Evolutionary conservation across 1,140 invertebrate species (phyloP), one percentile per base, ranked within the genome.

Genomic region (Drosophila subobscura): DNA sequence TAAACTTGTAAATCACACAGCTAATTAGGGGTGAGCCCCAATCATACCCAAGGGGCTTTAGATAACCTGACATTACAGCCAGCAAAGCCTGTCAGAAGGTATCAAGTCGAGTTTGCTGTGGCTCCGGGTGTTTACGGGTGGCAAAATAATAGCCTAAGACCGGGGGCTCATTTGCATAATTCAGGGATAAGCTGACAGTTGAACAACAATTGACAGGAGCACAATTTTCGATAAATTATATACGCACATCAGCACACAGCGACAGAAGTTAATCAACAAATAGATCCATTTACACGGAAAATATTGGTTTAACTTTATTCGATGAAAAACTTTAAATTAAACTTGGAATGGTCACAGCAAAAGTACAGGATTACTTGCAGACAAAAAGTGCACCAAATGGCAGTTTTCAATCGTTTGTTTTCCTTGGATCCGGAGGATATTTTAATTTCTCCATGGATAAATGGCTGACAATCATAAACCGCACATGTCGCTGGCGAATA

Each of bases 391-490:
- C 52, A 79, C 49, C 53, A 72, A 67, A 73, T 45, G 14, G 51
- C 68, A 64, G 41, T 73, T 73, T 51, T 33, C 29, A 51, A 44
- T 46, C 72, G 47, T 64, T 73, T 63, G 22, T 74, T 73, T 73
- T 63, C 42, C 52, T 51, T 64, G 40, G 3, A 7, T 23, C 49
- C 14, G 23, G 5, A 10, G 47, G 8, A 52, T 52, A 50, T 37
- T 27, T 16, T 42, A 3, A 29, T 29, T 29, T 2, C 27, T 7
- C 27, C 8, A 10, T 42, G n/a, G n/a, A 12, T 25, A 14, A 23
- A 29, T 75, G 55, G 14, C 41, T 56, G 77, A 71, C 72, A 80
- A 41, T 64, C 65, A 76, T 79, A 71, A 80, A 66, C 71, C 72
- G 45, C 77, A 80, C 71, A 61, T 80, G 72, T 75, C 47, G 59